Percentiles rank a stretch among this genome's conserved stretches.
phyloP scores from a whole-genome alignment of 2,113 vertebrate species.

The Carollia perspicillata region DNA sequence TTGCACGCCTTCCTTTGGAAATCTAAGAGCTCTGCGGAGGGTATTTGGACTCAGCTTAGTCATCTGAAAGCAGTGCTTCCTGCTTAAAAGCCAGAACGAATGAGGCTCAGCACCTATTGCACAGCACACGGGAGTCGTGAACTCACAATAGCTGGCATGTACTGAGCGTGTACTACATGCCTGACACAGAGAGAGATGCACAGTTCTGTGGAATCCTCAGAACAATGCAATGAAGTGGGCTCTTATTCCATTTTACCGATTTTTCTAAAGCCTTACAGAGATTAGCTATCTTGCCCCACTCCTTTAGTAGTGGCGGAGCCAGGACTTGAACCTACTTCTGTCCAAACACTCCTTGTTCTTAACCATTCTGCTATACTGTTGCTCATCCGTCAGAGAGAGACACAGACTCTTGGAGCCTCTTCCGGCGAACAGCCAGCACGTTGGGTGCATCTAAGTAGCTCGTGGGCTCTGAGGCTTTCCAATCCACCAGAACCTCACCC shows the following conservation, averaged over 20 bases:
- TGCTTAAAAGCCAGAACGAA: background rate
- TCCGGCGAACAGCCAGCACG: background rate
- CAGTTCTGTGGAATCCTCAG: background rate
- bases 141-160: background rate
- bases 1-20: background rate
- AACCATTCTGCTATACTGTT: background rate
- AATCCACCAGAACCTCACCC: background rate
- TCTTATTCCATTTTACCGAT: background rate
- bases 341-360: background rate
- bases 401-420: background rate
- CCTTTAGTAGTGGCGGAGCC: background rate
- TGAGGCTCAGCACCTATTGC: background rate
- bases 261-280: background rate
- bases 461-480: background rate
- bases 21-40: background rate
- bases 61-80: background rate
- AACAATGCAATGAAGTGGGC: background rate
- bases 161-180: background rate
- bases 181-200: background rate
- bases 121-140: background rate
- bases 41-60: background rate
- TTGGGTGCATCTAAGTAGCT: background rate
- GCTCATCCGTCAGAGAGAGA: background rate
- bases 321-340: background rate
- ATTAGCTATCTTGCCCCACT: background rate